Evolutionary conservation across 92 coral and sea anemone species (phyloP).

Genomic region (Ricordea florida): DNA sequence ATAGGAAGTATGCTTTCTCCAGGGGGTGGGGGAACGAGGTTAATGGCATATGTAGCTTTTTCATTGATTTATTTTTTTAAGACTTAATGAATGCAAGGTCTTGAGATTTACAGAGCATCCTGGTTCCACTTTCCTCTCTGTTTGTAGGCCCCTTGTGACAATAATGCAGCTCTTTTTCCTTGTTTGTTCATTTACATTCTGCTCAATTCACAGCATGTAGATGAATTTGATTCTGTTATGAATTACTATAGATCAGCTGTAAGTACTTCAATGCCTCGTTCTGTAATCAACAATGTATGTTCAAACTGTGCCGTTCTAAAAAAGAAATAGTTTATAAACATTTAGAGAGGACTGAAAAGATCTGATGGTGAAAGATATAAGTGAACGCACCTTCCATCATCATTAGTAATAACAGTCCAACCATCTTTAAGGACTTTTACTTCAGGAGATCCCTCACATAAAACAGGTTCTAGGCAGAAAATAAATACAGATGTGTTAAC

Average conservation of each 20-base stretch:
- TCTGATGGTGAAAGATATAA: not conserved
- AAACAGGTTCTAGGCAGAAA: slow-evolving; percentile 73
- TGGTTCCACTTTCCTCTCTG: too few species aligned
- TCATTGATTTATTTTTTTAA: too few species aligned
- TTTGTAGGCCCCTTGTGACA: too few species aligned
- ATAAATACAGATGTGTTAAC: not conserved
- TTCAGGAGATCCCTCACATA: slow-evolving; percentile 80
- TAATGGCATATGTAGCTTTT: too few species aligned
- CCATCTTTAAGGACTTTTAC: slow-evolving; percentile 77
- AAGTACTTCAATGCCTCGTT: slow-evolving; percentile 77
- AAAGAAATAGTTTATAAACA: not conserved
- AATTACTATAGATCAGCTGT: slow-evolving; percentile 79
- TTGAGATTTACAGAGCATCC: too few species aligned
- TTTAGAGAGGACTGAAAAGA: not conserved
- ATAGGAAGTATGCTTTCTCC: too few species aligned
- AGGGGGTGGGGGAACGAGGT: too few species aligned
- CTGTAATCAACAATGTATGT: slow-evolving; percentile 88
- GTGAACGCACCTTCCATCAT: slow-evolving; percentile 75
- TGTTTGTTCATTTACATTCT: too few species aligned
- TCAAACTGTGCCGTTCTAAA: slow-evolving; percentile 93
- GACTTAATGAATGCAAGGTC: too few species aligned
- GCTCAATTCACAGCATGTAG: too few species aligned
- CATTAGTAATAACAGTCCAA: slow-evolving; percentile 92
- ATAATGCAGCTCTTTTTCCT: too few species aligned
- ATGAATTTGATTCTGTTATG: too few species aligned